Evolutionary conservation across 2,888 invertebrate genomes (phyloP), one percentile per base, ranked within the genome.

Genomic region (Dilophus febrilis): DNA sequence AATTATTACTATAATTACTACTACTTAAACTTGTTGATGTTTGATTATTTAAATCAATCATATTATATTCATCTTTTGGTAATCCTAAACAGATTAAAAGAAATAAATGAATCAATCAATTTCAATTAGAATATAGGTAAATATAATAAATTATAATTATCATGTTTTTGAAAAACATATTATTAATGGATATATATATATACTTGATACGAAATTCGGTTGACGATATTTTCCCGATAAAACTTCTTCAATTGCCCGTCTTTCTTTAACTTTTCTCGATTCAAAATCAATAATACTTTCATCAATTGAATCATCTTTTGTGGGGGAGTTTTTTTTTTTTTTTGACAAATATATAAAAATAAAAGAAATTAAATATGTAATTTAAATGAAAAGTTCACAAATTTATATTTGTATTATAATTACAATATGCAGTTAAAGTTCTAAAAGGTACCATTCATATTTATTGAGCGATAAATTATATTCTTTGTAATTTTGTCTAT

Each of bases 281-380:
- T 64, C 64, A 42, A 59, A 63, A 44, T 63, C 63, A 38, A 63
- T 59, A 46, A 60, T 58, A 2, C 63, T 57, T 22, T 62, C 59
- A 44, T 63, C 64, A 43, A 62, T 56, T 16, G 57, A 53, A 40
- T 61, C 63, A 39, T 59, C 61, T 50, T 53, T n/a, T n/a, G n/a
- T n/a, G n/a, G n/a, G n/a, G n/a, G n/a, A n/a, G n/a, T n/a, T n/a
- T n/a, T n/a, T n/a, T n/a, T n/a, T n/a, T n/a, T n/a, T n/a, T n/a
- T n/a, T n/a, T n/a, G n/a, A n/a, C n/a, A n/a, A n/a, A n/a, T n/a
- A n/a, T n/a, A n/a, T n/a, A n/a, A n/a, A n/a, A n/a, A n/a, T n/a
- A n/a, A n/a, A n/a, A n/a, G n/a, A n/a, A n/a, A n/a, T n/a, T n/a
- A n/a, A n/a, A n/a, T n/a, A n/a, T n/a, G n/a, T n/a, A n/a, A n/a